Conservation (phyloP, 37 sponge, comb jelly and placozoan genomes). For the Beroe ovata region DNA sequence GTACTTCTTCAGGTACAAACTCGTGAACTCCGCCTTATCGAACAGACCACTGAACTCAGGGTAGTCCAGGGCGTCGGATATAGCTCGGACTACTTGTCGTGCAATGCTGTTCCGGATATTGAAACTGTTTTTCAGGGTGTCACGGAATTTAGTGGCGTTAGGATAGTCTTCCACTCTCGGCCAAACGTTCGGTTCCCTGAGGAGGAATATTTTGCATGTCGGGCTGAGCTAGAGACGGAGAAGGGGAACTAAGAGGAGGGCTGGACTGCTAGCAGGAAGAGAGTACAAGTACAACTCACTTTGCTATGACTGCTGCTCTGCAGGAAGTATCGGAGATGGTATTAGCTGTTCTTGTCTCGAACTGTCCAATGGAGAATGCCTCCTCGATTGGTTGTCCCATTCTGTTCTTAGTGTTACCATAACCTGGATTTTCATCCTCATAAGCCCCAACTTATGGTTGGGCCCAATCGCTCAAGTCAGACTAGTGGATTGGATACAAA, state of each 20-base stretch:
- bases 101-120: neutral
- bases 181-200: slow-evolving; percentile 58
- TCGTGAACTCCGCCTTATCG: slow-evolving; percentile 19
- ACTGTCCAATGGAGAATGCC: slow-evolving; percentile 41
- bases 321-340: neutral
- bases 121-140: neutral
- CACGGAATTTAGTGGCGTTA: neutral
- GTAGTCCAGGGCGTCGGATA: neutral
- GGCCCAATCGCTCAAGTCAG: no score
- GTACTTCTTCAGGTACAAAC: slow-evolving; percentile 58
- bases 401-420: slow-evolving; percentile 11
- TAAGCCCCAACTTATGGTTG: no score
- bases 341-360: neutral
- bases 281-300: neutral
- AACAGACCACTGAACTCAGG: slow-evolving; percentile 3
- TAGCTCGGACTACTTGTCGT: neutral
- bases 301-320: neutral
- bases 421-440: no score
- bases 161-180: neutral
- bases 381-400: slow-evolving; percentile 24
- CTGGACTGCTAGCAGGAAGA: neutral
- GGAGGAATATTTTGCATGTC: no score
- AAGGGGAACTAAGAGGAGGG: no score
- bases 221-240: neutral
- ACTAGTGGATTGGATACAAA: no score